A percentile compares a stretch with the other conserved stretches of the same genome.
Conservation (phyloP, 2,113 vertebrate species). For the Mugil cephalus region DNA sequence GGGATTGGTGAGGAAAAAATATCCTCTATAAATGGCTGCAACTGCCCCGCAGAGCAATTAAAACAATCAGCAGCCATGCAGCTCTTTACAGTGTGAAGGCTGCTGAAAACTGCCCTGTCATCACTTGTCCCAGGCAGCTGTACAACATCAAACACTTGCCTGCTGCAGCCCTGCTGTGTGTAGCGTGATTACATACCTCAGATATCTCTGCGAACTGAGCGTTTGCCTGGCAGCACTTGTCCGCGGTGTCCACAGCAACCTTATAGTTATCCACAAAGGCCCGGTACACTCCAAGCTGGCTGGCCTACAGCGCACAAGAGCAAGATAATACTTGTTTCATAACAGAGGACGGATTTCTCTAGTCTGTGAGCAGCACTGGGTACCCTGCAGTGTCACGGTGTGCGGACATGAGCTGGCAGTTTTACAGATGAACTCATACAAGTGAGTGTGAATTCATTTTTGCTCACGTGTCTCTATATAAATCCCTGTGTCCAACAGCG, state of each 20-base stretch:
- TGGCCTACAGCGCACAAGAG: slow-evolving; percentile 85
- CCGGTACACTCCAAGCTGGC: slow-evolving; percentile 97
- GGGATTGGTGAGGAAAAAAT: slow-evolving; percentile 12
- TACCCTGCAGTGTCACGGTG: neutral
- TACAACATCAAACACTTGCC: slow-evolving; percentile 57
- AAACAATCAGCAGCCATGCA: slow-evolving; percentile 42
- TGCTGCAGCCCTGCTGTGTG: slow-evolving; percentile 40
- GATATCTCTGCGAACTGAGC: slow-evolving; percentile 98
- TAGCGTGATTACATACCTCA: slow-evolving; percentile 87
- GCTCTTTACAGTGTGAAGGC: slow-evolving; percentile 19
- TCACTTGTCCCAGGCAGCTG: slow-evolving; percentile 56
- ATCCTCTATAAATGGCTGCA: slow-evolving; percentile 32
- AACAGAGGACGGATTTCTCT: slow-evolving; percentile 5
- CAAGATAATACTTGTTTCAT: slow-evolving; percentile 4
- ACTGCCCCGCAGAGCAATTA: slow-evolving; percentile 41
- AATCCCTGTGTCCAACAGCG: slow-evolving; percentile 31
- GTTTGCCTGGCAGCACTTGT: slow-evolving; percentile 99
- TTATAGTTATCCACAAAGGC: slow-evolving; percentile 99
- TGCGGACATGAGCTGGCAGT: neutral
- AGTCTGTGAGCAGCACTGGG: slow-evolving; percentile 2
- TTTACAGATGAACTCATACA: neutral
- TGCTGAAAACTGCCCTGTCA: slow-evolving; percentile 58
- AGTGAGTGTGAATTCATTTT: slow-evolving; percentile 11
- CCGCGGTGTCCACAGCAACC: slow-evolving; percentile 96
- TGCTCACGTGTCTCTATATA: neutral